Evolutionary conservation across 2,888 invertebrate genomes (phyloP).

Genomic region (Mesorhabditis sp.): DNA sequence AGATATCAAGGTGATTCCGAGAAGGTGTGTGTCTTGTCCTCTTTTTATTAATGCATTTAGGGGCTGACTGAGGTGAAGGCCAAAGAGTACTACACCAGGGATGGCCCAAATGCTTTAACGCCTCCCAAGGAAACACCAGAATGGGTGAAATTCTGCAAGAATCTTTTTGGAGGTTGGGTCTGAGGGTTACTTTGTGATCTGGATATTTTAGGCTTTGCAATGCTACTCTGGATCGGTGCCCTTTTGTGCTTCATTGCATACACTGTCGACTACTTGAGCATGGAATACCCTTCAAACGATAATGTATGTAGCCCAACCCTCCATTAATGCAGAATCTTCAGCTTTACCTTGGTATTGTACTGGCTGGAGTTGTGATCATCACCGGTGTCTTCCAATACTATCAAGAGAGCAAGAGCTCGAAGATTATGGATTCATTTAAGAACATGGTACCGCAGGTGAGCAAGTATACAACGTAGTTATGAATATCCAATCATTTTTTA

Average conservation of each 20-base stretch:
- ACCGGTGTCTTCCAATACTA: conserved; percentile 72
- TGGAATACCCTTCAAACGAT: conserved; percentile 57
- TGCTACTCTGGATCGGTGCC: conserved; percentile 72
- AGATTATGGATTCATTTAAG: conserved; percentile 70
- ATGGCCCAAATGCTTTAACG: conserved; percentile 75
- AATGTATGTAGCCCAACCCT: conserved; percentile 67
- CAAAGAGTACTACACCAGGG: conserved; percentile 86
- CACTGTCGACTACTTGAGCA: conserved; percentile 33
- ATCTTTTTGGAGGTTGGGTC: conserved; percentile 86
- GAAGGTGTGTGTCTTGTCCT: not conserved
- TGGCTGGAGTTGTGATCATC: conserved; percentile 69
- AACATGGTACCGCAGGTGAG: conserved; percentile 66
- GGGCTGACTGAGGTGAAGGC: conserved; percentile 93
- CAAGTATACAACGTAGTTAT: not conserved
- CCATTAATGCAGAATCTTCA: conserved; percentile 59
- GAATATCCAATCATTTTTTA: not conserved
- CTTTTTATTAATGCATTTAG: conserved; percentile 62
- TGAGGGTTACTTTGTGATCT: not conserved
- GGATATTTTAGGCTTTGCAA: conserved; percentile 67
- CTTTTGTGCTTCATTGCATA: conserved; percentile 31
- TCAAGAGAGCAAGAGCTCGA: conserved; percentile 58
- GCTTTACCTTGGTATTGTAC: conserved; percentile 67
- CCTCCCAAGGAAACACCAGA: conserved; percentile 94
- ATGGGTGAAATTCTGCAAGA: conserved; percentile 98
- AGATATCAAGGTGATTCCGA: not conserved